Evolutionary conservation across 2,888 invertebrate species (phyloP).

Genomic region (Acanthoscelides obtectus): DNA sequence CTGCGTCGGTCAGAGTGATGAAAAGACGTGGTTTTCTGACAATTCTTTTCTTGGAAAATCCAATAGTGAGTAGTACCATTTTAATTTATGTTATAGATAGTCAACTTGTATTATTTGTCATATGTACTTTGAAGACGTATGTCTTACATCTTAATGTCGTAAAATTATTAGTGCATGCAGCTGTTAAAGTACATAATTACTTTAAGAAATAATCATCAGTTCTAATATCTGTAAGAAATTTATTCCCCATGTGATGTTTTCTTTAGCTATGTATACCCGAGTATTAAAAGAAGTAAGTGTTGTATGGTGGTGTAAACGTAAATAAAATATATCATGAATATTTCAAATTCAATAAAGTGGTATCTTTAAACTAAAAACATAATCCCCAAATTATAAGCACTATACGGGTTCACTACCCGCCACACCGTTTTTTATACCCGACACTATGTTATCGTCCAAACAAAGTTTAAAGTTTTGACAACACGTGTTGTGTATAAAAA

Average conservation of each 20-base stretch:
- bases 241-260: too few relatives aligned
- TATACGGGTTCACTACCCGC: too few relatives aligned
- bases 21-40: not conserved
- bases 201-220: not conserved
- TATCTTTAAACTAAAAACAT: too few relatives aligned
- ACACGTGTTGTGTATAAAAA: too few relatives aligned
- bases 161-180: not conserved
- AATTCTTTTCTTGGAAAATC: not conserved
- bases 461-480: too few relatives aligned
- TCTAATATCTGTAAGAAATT: not conserved
- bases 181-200: not conserved
- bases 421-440: too few relatives aligned
- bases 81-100: not conserved
- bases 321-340: not conserved
- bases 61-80: not conserved
- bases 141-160: not conserved
- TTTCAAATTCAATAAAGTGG: not conserved
- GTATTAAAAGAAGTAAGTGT: not conserved
- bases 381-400: too few relatives aligned
- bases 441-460: too few relatives aligned
- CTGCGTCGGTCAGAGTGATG: not conserved
- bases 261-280: not conserved
- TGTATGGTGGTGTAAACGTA: not conserved
- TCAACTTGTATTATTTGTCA: not conserved
- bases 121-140: not conserved